Evolutionary conservation across 2,113 vertebrate species (phyloP).

Genomic region (Isichthys henryi): DNA sequence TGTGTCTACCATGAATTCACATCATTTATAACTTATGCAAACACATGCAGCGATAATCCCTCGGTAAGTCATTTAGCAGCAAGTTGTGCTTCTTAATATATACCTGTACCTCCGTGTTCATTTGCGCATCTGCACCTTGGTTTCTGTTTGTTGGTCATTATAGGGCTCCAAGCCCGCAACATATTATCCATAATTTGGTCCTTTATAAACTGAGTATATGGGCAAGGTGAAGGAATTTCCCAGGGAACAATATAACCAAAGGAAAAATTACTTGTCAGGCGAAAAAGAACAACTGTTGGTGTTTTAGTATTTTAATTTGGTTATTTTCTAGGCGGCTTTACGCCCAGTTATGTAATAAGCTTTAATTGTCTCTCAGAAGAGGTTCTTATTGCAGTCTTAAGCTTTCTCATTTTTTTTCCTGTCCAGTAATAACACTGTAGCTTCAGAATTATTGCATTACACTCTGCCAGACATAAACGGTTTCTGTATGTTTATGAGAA

Average conservation of each 20-base stretch:
- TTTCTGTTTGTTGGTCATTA: not conserved
- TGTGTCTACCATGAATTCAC: not conserved
- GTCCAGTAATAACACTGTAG: not conserved
- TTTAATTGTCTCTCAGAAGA: slow-evolving; percentile 6
- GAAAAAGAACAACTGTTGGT: not conserved
- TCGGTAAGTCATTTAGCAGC: not conserved
- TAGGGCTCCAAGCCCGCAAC: not conserved
- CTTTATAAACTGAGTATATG: not conserved
- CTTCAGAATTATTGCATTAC: not conserved
- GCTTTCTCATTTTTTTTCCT: not conserved
- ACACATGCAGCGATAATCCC: not conserved
- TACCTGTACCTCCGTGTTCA: not conserved
- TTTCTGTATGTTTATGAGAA: not conserved
- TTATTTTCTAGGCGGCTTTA: not conserved
- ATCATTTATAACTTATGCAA: not conserved
- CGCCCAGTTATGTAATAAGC: not conserved
- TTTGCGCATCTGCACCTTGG: not conserved
- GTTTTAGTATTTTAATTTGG: not conserved
- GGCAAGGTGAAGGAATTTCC: not conserved
- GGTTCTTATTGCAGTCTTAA: not conserved
- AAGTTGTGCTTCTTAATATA: not conserved
- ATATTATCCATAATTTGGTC: not conserved
- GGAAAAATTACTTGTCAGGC: not conserved
- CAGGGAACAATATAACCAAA: not conserved
- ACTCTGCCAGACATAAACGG: not conserved